These are phyloP conservation scores for Abrostola triplasia DNA, from an alignment of 2,888 invertebrate genomes.

Conservation along the genomic window DNA sequence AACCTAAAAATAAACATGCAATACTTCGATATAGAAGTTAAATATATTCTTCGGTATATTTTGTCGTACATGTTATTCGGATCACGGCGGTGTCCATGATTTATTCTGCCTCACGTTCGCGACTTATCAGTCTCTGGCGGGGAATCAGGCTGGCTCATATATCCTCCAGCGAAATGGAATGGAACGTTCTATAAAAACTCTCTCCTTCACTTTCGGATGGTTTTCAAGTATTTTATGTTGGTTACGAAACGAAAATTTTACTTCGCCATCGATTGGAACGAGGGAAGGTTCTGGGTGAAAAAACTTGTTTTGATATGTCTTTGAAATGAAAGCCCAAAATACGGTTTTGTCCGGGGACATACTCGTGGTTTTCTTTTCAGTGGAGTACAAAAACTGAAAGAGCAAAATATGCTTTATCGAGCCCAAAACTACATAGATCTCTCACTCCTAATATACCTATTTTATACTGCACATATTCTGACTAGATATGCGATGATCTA, in stretches of 20 bases:
- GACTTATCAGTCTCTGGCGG: constrained; percentile 73
- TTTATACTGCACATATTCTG: no score
- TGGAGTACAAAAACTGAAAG: no score
- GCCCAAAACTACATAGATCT: no score
- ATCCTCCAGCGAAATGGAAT: constrained; percentile 53
- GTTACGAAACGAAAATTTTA: neutral
- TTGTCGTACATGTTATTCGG: constrained; percentile 62
- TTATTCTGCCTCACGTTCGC: constrained; percentile 75
- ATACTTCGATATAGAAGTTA: constrained; percentile 38
- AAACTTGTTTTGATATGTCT: neutral
- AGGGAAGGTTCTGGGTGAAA: neutral
- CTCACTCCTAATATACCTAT: no score
- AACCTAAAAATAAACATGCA: constrained; percentile 33
- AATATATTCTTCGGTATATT: constrained; percentile 49
- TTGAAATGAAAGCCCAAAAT: no score
- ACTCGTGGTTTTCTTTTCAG: no score
- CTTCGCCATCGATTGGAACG: neutral
- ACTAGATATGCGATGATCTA: no score
- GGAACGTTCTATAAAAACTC: constrained; percentile 55
- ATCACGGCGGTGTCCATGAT: constrained; percentile 68
- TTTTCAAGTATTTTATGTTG: constrained; percentile 32
- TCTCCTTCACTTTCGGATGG: constrained; percentile 24
- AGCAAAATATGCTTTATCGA: no score
- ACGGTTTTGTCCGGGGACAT: no score
- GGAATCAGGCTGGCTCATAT: constrained; percentile 63